These are phyloP conservation scores for Physeter macrocephalus DNA, from an alignment of 2,113 vertebrate species.

Conservation along the genomic window DNA sequence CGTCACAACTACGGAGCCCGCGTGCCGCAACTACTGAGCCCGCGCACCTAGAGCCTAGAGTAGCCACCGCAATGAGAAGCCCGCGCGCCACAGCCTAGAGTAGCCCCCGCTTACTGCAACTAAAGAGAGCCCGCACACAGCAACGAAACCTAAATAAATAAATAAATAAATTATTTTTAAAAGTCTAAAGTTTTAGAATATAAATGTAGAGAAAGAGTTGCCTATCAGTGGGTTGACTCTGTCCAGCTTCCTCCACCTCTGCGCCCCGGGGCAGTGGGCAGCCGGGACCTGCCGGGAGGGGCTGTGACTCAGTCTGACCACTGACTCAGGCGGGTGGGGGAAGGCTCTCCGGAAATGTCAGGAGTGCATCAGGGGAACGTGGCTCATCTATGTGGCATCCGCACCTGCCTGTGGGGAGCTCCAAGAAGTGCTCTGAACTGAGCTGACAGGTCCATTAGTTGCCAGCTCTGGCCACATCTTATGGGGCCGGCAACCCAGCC, in stretches of 20 bases:
- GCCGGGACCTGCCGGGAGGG: constrained; percentile 11
- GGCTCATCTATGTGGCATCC: constrained; percentile 79
- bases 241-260: not conserved
- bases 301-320: constrained; percentile 56
- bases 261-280: not conserved
- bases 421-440: not conserved
- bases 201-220: not conserved
- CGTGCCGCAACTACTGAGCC: no score
- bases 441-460: constrained; percentile 30
- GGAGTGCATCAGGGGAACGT: constrained; percentile 71
- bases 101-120: no score
- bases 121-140: no score
- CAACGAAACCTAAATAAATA: no score
- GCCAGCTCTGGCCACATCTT: not conserved
- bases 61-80: no score
- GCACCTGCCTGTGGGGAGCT: constrained; percentile 71
- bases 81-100: no score
- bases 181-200: not conserved
- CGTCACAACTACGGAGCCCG: no score
- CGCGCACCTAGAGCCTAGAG: no score
- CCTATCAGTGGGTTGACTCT: accelerated
- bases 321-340: constrained; percentile 70
- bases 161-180: accelerated
- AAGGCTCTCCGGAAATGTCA: constrained; percentile 78
- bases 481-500: accelerated